Percentiles rank a stretch among this genome's conserved stretches.
phyloP scores from a whole-genome alignment of 2,797 vertebrate species.

The Schizothorax lantsangensis region DNA sequence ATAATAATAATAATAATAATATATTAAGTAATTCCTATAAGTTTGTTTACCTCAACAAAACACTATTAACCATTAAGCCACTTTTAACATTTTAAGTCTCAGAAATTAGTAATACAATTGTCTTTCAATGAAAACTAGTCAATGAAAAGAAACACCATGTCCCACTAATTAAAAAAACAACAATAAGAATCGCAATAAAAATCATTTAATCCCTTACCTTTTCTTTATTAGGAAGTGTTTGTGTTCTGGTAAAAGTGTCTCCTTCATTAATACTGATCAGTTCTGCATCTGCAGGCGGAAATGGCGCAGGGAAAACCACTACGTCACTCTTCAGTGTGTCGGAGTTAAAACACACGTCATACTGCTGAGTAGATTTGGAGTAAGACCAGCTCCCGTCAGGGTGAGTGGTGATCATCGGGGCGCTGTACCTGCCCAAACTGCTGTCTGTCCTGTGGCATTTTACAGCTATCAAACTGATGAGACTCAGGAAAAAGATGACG shows the following conservation, averaged over 20 bases:
- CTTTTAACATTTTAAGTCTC: background rate
- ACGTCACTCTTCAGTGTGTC: constrained; percentile 76
- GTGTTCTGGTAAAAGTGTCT: constrained; percentile 70
- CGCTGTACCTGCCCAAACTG: constrained; percentile 68
- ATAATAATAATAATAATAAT: background rate
- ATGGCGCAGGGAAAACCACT: constrained; percentile 68
- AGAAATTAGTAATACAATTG: background rate
- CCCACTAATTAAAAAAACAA: background rate
- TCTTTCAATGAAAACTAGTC: background rate
- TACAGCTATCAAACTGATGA: constrained; percentile 72
- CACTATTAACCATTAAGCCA: background rate
- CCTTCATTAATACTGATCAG: constrained; percentile 73
- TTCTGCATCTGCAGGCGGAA: constrained; percentile 68
- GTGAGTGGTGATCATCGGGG: constrained; percentile 73
- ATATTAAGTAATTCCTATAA: background rate
- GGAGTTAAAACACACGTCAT: constrained; percentile 77
- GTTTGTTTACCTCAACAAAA: background rate
- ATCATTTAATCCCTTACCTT: constrained; percentile 61
- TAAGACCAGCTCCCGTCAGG: constrained; percentile 76
- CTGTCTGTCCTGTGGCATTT: constrained; percentile 69
- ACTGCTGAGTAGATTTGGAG: constrained; percentile 76
- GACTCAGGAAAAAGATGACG: constrained; percentile 72
- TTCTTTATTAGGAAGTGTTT: constrained; percentile 69
- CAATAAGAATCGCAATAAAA: too few relatives aligned
- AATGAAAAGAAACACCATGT: background rate